Conservation (phyloP, 2,113 vertebrate genomes). For the Cynopterus brachyotis region DNA sequence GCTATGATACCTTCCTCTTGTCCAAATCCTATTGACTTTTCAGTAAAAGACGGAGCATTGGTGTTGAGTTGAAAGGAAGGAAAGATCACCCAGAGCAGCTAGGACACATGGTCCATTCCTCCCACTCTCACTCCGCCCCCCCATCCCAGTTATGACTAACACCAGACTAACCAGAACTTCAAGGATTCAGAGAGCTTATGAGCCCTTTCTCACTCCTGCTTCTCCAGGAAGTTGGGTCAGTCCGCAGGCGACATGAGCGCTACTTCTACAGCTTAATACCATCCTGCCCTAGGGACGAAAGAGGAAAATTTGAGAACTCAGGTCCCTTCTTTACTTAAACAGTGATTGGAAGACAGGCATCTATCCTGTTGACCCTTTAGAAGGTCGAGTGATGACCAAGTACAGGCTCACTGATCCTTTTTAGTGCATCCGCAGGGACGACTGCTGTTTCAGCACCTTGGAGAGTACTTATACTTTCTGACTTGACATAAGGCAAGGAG, state of each 20-base stretch:
- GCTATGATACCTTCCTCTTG: not conserved
- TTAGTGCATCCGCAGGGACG: rapidly evolving
- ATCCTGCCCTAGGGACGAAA: not conserved
- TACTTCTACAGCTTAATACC: not conserved
- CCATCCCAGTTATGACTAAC: not conserved
- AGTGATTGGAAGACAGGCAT: not conserved
- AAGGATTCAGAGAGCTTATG: not conserved
- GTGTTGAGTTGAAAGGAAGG: not conserved
- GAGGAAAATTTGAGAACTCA: not conserved
- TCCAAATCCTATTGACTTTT: not conserved
- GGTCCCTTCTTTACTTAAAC: not conserved
- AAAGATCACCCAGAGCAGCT: not conserved
- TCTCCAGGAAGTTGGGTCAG: not conserved
- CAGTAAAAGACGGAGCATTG: not conserved
- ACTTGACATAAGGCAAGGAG: not conserved
- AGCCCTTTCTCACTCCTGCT: not conserved
- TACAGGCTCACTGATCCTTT: not conserved
- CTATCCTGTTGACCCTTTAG: not conserved
- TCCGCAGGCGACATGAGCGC: not conserved
- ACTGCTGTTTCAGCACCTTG: conserved; percentile 47
- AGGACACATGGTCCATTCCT: not conserved
- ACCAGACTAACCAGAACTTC: not conserved
- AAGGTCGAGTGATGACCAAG: not conserved
- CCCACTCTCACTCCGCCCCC: not conserved
- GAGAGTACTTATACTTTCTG: not conserved